Base-by-base conservation (phyloP, 2,797 vertebrate genomes). In the Melanotaenia nigrans region DNA sequence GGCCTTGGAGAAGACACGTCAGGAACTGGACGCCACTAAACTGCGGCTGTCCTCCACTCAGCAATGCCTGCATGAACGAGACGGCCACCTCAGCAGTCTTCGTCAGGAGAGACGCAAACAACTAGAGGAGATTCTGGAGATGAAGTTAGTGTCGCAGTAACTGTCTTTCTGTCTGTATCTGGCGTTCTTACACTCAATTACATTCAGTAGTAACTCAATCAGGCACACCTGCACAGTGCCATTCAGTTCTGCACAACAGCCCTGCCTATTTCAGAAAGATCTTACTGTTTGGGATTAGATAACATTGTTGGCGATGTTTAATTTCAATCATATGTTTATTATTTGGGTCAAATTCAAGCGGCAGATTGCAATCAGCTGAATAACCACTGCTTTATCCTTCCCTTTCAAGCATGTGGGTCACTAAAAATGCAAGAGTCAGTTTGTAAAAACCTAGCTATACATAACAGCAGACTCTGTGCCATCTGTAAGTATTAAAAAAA, bases 111-210 rank as follows among this genome's bases (percentile, higher is more conserved):
- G 96, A 78, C 95, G 96, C 80, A 97, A 97, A 77, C 97, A 99
- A 90, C 95, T 98, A 49, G 96, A 98, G 87, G 97, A 99, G 91
- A 96, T 99, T 75, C 92, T 98, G 73, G 97, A 98, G 92, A 97
- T 98, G 95, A 98, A 99, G 97, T 99, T 89, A 97, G 98, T 95
- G 67, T 57, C 49, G 10, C 28, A 57, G 22, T n/a, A 3, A 47
- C 53, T 28, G 24, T 28, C 53, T 55, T 16, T 4, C 32, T 57
- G 4, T 65, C 47, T 54, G 24, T 57, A 28, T 63, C 54, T 9
- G 49, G 5, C 0, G 4, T 14, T 47, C 56, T 18, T 2, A 24
- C 51, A n/a, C 25, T 42, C 25, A 56, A 18, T 62, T 42, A 53
- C 33, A 59, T 40, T 9, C 20, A 8, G 33, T 20, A 28, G 30